Base-by-base conservation (phyloP, 2,888 invertebrate species). In the Sinopyrophorus schimmeli region DNA sequence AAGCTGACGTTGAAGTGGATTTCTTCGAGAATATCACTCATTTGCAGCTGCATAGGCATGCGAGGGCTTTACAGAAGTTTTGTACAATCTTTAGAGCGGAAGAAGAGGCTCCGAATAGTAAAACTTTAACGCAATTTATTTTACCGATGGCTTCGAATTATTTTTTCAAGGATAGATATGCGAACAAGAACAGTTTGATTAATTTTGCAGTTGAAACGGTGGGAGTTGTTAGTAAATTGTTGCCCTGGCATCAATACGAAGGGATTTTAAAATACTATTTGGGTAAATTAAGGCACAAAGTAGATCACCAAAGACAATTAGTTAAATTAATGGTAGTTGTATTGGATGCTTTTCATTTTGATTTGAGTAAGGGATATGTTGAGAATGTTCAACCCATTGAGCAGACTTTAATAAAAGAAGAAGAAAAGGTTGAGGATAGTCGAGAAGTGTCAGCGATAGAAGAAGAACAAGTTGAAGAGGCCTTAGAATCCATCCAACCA, bases 11-110 rank as follows among this genome's bases (percentile, higher is more conserved):
- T 5, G 95, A 97, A 71, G 86, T 89, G 0, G 96, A 98, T 72
- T 95, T 98, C 78, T 97, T 95, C 68, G 91, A 92, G 65, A 97
- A 96, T 68, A 83, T 95, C 65, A 82, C 83, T 15, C 96, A 98
- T 74, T 72, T 92, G 30, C 90, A 97, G 76, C 75, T 86, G 43
- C 92, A 95, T 68, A 80, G 94, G 50, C 86, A 91, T 65, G 87
- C 88, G 0, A 80, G 91, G 62, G 96, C 94, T 0, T 69, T 97
- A 30, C 71, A 86, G 9, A 88, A 87, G 63, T 87, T 91, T 65
- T 83, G 82, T 50, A 80, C 80, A 55, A 70, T 86, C 3, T 80
- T 82, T 26, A 86, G 79, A 65, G 81, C 81, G 12, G 72, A 82
- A 50, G 74, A 70, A 1, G 81, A 80, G 49, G 73, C 80, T 14